A percentile compares a stretch with the other conserved stretches of the same genome.
These are phyloP conservation scores for Phyllostomus hastatus DNA, from an alignment of 2,113 vertebrate species.

Conservation along the genomic window DNA sequence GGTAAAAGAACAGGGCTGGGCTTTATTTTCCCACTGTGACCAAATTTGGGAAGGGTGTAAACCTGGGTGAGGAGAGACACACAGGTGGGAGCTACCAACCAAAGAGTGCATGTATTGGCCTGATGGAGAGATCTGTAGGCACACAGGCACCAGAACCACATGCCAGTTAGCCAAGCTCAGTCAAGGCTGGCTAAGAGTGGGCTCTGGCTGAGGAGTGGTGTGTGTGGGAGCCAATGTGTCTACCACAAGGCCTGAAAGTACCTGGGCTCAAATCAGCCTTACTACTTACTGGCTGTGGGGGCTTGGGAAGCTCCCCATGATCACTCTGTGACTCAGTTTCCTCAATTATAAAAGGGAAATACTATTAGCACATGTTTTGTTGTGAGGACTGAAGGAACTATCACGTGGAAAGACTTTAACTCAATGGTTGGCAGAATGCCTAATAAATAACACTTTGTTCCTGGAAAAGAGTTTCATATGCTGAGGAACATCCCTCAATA, in stretches of 20 bases:
- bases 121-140: background rate
- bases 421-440: background rate
- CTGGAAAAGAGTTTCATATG: background rate
- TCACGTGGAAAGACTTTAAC: background rate
- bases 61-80: background rate
- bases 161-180: background rate
- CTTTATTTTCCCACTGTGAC: background rate
- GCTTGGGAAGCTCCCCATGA: background rate
- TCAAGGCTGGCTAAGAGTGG: background rate
- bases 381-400: background rate
- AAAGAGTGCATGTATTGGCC: background rate
- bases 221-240: background rate
- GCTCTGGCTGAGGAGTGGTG: background rate
- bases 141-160: accelerated
- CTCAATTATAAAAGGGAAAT: background rate
- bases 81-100: too few species aligned
- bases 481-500: too few species aligned
- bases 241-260: background rate
- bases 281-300: background rate
- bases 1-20: background rate
- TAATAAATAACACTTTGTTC: background rate
- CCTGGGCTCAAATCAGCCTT: background rate
- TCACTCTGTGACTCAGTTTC: background rate
- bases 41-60: too few species aligned
- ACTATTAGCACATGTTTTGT: background rate